A percentile compares a stretch with the other conserved stretches of the same genome.
Conservation (phyloP, 1,140 invertebrate genomes). For the Aricia agestis region DNA sequence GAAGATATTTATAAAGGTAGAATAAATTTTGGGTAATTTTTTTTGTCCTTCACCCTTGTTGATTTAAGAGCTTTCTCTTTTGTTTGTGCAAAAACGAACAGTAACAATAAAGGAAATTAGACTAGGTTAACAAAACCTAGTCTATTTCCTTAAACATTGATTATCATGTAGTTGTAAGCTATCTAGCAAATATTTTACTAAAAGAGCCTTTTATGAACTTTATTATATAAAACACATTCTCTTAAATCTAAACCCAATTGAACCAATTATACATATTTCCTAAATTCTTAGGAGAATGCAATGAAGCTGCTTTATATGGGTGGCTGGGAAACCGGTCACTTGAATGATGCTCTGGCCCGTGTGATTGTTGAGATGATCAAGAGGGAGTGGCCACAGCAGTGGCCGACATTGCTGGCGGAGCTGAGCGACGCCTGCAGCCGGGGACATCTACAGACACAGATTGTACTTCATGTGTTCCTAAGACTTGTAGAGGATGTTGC, state of each 20-base stretch:
- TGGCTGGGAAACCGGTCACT: slow-evolving; percentile 82
- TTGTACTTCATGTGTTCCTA: slow-evolving; percentile 90
- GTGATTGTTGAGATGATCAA: slow-evolving; percentile 97
- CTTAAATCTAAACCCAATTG: no score
- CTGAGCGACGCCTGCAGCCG: slow-evolving; percentile 86
- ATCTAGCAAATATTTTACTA: no score
- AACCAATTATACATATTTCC: not conserved
- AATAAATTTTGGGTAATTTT: not conserved
- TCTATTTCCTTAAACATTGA: no score
- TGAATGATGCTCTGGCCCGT: slow-evolving; percentile 91
- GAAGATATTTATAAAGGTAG: slow-evolving; percentile 89
- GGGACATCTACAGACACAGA: slow-evolving; percentile 90
- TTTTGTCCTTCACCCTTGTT: no score
- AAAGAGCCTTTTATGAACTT: no score
- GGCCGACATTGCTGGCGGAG: slow-evolving; percentile 89
- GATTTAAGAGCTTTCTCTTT: no score
- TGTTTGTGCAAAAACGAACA: no score
- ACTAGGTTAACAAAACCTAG: no score
- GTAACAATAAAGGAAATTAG: no score
- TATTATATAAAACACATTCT: no score
- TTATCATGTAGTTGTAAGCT: no score
- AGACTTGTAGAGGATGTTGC: slow-evolving; percentile 94
- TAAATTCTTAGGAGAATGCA: slow-evolving; percentile 81
- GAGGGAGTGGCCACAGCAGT: slow-evolving; percentile 96
- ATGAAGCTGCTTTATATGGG: slow-evolving; percentile 88